A percentile compares a stretch with the other conserved stretches of the same genome.
These are phyloP conservation scores for Phalacrocorax brasilianus DNA, from an alignment of 2,113 vertebrate species.

Conservation along the genomic window DNA sequence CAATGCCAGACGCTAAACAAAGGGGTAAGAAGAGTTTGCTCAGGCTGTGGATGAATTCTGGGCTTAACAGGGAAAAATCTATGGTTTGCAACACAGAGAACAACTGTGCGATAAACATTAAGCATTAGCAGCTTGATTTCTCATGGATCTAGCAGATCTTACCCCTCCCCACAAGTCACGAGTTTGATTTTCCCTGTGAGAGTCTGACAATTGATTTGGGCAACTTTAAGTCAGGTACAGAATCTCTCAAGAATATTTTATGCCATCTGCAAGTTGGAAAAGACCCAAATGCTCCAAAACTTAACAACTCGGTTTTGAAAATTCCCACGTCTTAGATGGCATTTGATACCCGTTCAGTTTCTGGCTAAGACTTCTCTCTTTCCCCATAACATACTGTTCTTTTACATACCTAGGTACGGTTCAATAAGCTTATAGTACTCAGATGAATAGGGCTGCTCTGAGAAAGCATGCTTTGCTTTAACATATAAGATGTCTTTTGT, in stretches of 20 bases:
- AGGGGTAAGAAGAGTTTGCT: not conserved
- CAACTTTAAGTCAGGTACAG: not conserved
- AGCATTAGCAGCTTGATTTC: not conserved
- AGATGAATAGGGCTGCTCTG: not conserved
- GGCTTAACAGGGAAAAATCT: not conserved
- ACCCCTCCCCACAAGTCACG: not conserved
- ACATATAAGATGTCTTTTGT: conserved; percentile 73
- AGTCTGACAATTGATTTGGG: not conserved
- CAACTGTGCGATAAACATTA: fast-evolving
- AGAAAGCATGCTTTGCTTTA: conserved; percentile 72
- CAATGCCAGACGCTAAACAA: not conserved
- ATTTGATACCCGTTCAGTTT: not conserved
- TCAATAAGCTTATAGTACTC: conserved; percentile 58
- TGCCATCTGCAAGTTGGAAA: not conserved
- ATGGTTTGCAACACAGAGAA: not conserved
- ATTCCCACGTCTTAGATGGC: not conserved
- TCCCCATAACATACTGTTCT: not conserved
- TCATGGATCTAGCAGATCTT: not conserved
- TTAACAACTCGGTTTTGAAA: not conserved
- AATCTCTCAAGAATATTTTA: not conserved
- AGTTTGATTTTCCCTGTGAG: not conserved
- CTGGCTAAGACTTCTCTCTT: not conserved
- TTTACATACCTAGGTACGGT: conserved; percentile 76
- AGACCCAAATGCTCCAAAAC: not conserved
- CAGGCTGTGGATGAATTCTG: not conserved